Conservation (phyloP, 1,140 invertebrate species). For the Trichonephila clavata region DNA sequence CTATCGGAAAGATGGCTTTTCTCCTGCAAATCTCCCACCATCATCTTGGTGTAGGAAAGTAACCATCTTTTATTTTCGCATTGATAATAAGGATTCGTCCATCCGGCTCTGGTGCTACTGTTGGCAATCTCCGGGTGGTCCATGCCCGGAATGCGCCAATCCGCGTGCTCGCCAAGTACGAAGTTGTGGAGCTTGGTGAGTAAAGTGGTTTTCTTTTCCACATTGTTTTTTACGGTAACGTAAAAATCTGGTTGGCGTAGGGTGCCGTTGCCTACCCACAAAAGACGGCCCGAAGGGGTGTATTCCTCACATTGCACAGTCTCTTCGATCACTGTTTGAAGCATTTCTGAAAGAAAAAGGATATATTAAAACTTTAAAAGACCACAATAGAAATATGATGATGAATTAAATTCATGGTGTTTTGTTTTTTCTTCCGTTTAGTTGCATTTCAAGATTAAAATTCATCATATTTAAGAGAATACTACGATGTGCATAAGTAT, state of each 20-base stretch:
- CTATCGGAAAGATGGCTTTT: slow-evolving; percentile 24
- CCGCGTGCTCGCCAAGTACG: slow-evolving; percentile 7
- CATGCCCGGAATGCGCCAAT: slow-evolving; percentile 45
- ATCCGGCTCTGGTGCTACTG: slow-evolving; percentile 79
- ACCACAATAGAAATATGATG: too few relatives aligned
- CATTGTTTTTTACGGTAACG: slow-evolving; percentile 15
- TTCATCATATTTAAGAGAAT: too few relatives aligned
- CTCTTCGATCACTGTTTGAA: slow-evolving; percentile 68
- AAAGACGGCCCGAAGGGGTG: slow-evolving; percentile 51
- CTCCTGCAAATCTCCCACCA: slow-evolving; percentile 79
- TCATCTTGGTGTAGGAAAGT: slow-evolving; percentile 88
- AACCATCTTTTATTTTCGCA: slow-evolving; percentile 87
- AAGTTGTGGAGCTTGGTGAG: slow-evolving; percentile 56
- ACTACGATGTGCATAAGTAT: too few relatives aligned
- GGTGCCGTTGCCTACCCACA: slow-evolving; percentile 70
- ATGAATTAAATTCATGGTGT: too few relatives aligned
- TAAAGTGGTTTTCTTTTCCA: slow-evolving; percentile 36
- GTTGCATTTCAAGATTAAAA: too few relatives aligned
- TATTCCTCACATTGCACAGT: slow-evolving; percentile 63
- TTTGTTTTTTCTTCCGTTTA: too few relatives aligned
- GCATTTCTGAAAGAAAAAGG: slow-evolving; percentile 54
- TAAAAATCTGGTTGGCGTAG: slow-evolving; percentile 62
- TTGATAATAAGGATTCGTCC: slow-evolving; percentile 90
- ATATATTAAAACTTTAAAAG: background rate
- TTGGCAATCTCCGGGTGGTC: slow-evolving; percentile 23